phyloP scores from a whole-genome alignment of 2,113 vertebrate genomes.

The Salvelinus namaycush region DNA sequence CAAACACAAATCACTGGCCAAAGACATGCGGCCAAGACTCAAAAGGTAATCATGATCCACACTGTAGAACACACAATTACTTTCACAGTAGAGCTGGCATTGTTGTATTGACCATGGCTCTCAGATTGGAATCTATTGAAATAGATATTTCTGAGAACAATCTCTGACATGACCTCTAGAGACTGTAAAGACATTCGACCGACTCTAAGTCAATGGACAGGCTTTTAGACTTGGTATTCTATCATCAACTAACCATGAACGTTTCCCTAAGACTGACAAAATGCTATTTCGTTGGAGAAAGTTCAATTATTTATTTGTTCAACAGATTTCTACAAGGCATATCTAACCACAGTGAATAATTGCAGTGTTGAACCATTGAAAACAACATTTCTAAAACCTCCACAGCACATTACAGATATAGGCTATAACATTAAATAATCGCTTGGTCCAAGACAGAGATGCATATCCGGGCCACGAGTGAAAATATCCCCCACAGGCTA shows the following conservation, averaged over 20 bases:
- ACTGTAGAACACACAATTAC: background rate
- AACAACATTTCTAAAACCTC: background rate
- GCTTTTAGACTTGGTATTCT: background rate
- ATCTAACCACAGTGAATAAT: background rate
- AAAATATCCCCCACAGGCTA: background rate
- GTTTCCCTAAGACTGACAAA: background rate
- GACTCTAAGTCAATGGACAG: too few species aligned
- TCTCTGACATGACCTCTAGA: too few species aligned
- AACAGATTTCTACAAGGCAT: background rate
- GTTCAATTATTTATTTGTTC: background rate
- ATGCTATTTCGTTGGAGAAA: background rate
- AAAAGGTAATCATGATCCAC: background rate
- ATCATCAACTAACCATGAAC: background rate
- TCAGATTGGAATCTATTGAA: too few species aligned
- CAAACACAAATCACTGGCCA: slow-evolving; percentile 18
- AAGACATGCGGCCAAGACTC: background rate
- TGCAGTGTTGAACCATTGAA: background rate
- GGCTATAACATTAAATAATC: background rate
- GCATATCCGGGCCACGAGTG: background rate
- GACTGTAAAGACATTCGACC: too few species aligned
- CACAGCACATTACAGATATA: background rate
- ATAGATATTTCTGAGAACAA: too few species aligned
- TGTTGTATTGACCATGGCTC: too few species aligned
- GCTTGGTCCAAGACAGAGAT: too few species aligned
- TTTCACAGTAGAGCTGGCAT: too few species aligned